A percentile compares a stretch with the other conserved stretches of the same genome.
phyloP scores from a whole-genome alignment of 2,113 vertebrate genomes.

The Caloenas nicobarica region DNA sequence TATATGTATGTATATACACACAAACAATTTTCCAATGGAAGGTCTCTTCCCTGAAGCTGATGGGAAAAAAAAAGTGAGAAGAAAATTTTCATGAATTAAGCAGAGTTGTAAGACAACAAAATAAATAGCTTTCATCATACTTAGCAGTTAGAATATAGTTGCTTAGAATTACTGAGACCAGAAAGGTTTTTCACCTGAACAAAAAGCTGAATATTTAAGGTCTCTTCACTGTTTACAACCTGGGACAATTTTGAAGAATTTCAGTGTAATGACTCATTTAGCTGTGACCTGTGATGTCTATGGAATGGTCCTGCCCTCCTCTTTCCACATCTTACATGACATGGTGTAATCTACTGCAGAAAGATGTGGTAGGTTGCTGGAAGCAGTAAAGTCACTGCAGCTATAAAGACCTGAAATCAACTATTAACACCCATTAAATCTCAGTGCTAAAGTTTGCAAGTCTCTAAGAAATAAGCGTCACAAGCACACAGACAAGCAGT shows the following conservation, averaged over 20 bases:
- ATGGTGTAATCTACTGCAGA: background rate
- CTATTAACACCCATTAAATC: background rate
- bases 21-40: background rate
- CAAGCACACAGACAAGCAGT: background rate
- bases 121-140: background rate
- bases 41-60: background rate
- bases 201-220: background rate
- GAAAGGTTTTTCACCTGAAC: background rate
- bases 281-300: background rate
- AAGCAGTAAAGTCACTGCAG: background rate
- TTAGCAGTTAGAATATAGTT: background rate
- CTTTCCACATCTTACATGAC: background rate
- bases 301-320: background rate
- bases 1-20: rapidly evolving
- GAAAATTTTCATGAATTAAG: background rate
- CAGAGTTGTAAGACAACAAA: background rate
- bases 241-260: background rate
- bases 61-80: rapidly evolving
- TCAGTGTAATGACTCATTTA: background rate
- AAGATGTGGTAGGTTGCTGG: background rate
- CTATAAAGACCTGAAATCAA: background rate
- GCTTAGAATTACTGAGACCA: background rate
- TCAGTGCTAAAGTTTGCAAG: background rate
- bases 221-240: background rate
- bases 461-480: background rate